phyloP scores from a whole-genome alignment of 2,797 vertebrate genomes.

The Acanthis flammea region DNA sequence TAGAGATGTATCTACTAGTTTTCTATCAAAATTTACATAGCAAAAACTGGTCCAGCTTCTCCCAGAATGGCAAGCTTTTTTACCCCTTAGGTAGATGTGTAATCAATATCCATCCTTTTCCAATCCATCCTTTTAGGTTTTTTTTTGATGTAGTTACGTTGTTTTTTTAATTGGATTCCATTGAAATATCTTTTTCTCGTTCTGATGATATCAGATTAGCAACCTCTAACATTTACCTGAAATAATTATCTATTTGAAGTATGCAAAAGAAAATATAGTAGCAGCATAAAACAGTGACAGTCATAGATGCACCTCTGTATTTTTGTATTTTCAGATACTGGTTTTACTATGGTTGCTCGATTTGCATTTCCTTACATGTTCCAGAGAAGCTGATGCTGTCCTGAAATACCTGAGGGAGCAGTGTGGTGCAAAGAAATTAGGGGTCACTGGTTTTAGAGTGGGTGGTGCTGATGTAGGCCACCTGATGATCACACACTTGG shows the following conservation, averaged over 20 bases:
- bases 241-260: neutral
- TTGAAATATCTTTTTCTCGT: neutral
- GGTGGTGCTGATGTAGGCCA: slow-evolving; percentile 78
- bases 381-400: slow-evolving; percentile 76
- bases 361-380: neutral
- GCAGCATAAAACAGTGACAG: neutral
- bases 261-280: neutral
- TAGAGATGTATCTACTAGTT: neutral
- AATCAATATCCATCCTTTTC: neutral
- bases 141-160: neutral
- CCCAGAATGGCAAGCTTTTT: neutral
- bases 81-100: neutral
- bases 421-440: slow-evolving; percentile 72
- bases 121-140: neutral
- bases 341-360: neutral
- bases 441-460: slow-evolving; percentile 83
- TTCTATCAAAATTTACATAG: neutral
- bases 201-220: neutral
- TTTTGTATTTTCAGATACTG: neutral
- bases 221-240: neutral
- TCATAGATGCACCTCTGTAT: neutral
- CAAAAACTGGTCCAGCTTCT: neutral
- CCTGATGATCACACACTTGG: slow-evolving; percentile 73
- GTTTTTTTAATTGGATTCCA: neutral
- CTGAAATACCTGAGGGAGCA: slow-evolving; percentile 79